phyloP scores from a whole-genome alignment of 2,797 vertebrate species.

The Galaxias olidus region DNA sequence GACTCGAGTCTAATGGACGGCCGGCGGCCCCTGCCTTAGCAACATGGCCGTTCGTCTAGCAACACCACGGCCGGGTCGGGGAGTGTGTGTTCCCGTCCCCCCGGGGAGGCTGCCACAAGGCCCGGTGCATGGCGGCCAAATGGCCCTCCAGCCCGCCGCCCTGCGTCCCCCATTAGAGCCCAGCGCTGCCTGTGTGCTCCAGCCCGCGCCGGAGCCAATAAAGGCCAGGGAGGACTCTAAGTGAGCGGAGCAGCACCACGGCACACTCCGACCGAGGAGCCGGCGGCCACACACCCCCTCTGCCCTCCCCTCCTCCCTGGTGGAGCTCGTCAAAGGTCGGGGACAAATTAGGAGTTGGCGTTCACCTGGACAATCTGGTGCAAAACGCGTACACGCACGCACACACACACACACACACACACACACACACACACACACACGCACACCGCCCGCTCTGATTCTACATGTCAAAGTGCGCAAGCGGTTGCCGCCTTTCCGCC shows the following conservation, averaged over 20 bases:
- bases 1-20: too few relatives aligned
- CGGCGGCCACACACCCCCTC: too few relatives aligned
- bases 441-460: slow-evolving; percentile 13
- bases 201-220: slow-evolving; percentile 69
- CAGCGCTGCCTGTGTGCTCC: slow-evolving; percentile 65
- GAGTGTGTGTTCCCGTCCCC: not conserved
- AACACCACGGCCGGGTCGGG: too few relatives aligned
- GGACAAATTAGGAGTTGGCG: slow-evolving; percentile 19
- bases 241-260: slow-evolving; percentile 66
- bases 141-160: slow-evolving; percentile 67
- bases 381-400: not conserved
- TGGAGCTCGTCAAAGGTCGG: slow-evolving; percentile 45
- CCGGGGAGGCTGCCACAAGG: slow-evolving; percentile 26
- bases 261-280: slow-evolving; percentile 66
- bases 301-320: slow-evolving; percentile 30
- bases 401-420: slow-evolving; percentile 18
- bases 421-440: slow-evolving; percentile 12
- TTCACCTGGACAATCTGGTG: not conserved
- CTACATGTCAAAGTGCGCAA: not conserved
- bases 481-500: too few relatives aligned
- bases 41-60: slow-evolving; percentile 16
- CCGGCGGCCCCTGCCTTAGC: not conserved
- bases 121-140: slow-evolving; percentile 84
- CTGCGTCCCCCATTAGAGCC: slow-evolving; percentile 67
- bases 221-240: slow-evolving; percentile 71